These are phyloP conservation scores for Rhogogaster chlorosoma DNA, from an alignment of 2,888 invertebrate genomes.

Conservation along the genomic window DNA sequence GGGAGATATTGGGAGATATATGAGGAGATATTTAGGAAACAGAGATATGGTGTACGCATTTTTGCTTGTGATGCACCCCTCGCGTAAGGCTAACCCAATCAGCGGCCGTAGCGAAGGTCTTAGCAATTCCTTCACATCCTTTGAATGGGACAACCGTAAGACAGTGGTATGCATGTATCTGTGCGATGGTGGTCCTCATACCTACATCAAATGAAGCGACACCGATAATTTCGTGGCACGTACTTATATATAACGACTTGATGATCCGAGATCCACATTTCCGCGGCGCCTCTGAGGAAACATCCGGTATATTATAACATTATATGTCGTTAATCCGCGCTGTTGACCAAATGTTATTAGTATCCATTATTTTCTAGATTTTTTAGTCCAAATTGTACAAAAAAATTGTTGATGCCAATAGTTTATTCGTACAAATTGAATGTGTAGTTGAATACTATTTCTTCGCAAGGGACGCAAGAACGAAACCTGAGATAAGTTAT, in stretches of 20 bases:
- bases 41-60: no score
- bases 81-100: neutral
- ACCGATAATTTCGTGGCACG: no score
- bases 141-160: neutral
- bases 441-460: neutral
- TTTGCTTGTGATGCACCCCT: no score
- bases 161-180: neutral
- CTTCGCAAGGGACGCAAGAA: neutral
- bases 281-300: no score
- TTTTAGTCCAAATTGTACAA: neutral
- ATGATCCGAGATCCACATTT: no score
- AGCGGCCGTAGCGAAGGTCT: neutral
- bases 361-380: neutral
- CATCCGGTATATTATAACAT: neutral
- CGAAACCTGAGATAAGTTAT: conserved; percentile 7
- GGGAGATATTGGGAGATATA: no score
- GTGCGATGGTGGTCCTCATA: neutral
- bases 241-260: neutral
- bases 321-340: neutral
- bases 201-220: no score
- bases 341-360: conserved; percentile 15
- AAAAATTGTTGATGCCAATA: neutral
- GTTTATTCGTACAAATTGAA: neutral
- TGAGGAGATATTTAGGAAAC: no score
- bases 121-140: neutral